Evolutionary conservation across 1,140 invertebrate species (phyloP), one percentile per base, ranked within the genome.

Genomic region (Drosophila setifemur): DNA sequence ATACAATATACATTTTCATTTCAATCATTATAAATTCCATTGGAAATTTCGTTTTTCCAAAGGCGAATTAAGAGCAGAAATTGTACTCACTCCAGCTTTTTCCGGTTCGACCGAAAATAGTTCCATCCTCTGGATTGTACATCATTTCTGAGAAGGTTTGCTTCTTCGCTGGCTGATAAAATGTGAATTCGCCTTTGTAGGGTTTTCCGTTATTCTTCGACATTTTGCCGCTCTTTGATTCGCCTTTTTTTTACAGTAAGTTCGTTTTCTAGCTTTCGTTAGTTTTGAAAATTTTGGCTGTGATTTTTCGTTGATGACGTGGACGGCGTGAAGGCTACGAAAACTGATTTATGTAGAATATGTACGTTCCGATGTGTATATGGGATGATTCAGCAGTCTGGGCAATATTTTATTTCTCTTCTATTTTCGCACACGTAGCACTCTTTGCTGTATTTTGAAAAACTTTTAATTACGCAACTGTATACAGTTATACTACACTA

Each of bases 81-180:
- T 33, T 12, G 31, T 0, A 92, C 93, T 93, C 92, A 96, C 95
- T 93, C 96, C 96, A 96, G 91, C 93, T 93, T 86, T 93, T 93
- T 1, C 90, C 91, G 35, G 93, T 96, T 72, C 95, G 91, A 18
- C 95, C 95, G 7, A 96, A 91, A 71, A 95, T 92, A 42, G 94
- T 91, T 58, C 92, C 92, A 43, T 93, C 93, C 7, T 93, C 90
- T 0, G 93, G 92, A 91, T 96, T 92, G 89, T 95, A 96, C 29
- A 96, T 86, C 18, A 91, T 92, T 70, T 93, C 91, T 8, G 90
- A 88, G 29, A 95, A 90, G 1, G 92, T 93, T 53, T 92, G 91
- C 3, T 89, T 89, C 26, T 92, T 90, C 3, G 90, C 90, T 44
- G 90, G 88, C 47, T 92, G 90, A 74, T 92, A 92, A 53, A 93